These are phyloP conservation scores for Motacilla tschutschensis DNA, from an alignment of 2,113 vertebrate species.

Conservation along the genomic window DNA sequence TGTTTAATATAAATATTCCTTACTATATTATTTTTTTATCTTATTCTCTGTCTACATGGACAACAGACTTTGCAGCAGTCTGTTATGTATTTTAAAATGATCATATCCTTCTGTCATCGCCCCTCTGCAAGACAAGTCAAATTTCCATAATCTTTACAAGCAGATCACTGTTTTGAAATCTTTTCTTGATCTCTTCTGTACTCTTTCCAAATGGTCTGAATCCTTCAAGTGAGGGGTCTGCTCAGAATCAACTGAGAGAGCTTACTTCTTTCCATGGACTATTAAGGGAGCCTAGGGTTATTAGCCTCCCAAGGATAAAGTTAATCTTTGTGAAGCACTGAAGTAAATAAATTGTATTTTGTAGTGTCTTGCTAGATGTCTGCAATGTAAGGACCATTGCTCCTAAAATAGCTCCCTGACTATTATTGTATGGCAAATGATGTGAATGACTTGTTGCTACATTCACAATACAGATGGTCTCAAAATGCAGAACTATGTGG, in stretches of 20 bases:
- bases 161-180: neutral
- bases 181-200: neutral
- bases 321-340: constrained; percentile 53
- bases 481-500: neutral
- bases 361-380: constrained; percentile 36
- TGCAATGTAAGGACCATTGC: constrained; percentile 49
- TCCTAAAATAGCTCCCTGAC: constrained; percentile 47
- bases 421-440: constrained; percentile 47
- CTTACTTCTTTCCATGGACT: constrained; percentile 35
- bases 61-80: neutral
- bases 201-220: neutral
- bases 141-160: neutral
- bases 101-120: neutral
- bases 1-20: neutral
- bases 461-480: constrained; percentile 39
- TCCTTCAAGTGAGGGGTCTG: constrained; percentile 3
- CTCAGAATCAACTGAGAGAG: constrained; percentile 5
- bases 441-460: constrained; percentile 51
- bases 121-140: neutral
- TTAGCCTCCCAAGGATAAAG: constrained; percentile 57
- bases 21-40: neutral
- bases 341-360: constrained; percentile 58
- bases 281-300: constrained; percentile 36
- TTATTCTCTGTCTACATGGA: neutral
- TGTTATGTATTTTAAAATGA: neutral